A percentile compares a stretch with the other conserved stretches of the same genome.
These are phyloP conservation scores for Polyergus mexicanus DNA, from an alignment of 1,140 invertebrate species.

Conservation along the genomic window DNA sequence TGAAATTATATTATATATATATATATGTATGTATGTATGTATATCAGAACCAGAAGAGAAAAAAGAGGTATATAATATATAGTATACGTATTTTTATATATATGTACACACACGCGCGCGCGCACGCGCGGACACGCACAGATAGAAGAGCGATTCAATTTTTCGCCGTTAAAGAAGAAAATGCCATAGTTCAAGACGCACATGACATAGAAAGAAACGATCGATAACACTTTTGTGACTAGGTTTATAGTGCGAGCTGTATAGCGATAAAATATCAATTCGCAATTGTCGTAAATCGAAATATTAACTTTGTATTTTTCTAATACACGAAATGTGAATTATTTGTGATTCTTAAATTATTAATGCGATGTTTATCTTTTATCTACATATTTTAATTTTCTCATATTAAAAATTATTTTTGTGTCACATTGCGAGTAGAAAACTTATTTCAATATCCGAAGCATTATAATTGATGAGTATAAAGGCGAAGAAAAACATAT, in stretches of 20 bases:
- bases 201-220: conserved; percentile 1
- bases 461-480: background rate
- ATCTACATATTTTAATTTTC: background rate
- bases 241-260: conserved; percentile 12
- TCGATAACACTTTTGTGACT: conserved; percentile 25
- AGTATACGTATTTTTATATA: background rate
- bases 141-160: background rate
- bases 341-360: background rate
- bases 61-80: background rate
- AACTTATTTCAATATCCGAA: conserved; percentile 11
- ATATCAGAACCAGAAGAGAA: background rate
- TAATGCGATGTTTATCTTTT: background rate
- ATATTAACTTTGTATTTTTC: conserved; percentile 18
- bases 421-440: background rate
- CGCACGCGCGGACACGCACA: background rate
- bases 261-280: background rate
- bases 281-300: background rate
- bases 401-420: background rate
- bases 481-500: background rate
- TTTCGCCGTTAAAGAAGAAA: background rate
- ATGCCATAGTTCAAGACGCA: background rate
- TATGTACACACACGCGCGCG: background rate
- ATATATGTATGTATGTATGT: too few species aligned
- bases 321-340: background rate
- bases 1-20: background rate